These are phyloP conservation scores for Cerastoderma edule DNA, from an alignment of 2,888 invertebrate species.

Conservation along the genomic window DNA sequence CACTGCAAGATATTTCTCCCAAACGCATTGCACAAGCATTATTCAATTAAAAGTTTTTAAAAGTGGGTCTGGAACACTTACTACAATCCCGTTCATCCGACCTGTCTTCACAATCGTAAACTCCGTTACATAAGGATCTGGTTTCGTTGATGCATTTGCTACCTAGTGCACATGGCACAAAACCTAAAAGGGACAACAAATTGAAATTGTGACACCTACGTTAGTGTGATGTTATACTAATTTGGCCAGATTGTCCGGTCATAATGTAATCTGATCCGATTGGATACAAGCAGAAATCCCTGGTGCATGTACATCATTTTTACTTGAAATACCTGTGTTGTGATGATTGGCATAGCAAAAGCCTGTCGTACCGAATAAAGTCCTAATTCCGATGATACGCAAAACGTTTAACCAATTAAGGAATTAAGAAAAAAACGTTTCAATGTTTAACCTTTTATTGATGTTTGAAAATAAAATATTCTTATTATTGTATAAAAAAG, in stretches of 20 bases:
- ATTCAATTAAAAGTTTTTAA: no score
- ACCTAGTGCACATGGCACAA: conserved; percentile 14
- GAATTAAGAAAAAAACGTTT: no score
- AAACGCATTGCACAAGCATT: no score
- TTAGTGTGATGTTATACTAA: not conserved
- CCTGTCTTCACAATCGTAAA: conserved; percentile 15
- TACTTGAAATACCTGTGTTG: not conserved
- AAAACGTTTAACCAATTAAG: no score
- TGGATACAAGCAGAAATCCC: not conserved
- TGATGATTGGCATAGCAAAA: not conserved
- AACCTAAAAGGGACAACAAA: conserved; percentile 6
- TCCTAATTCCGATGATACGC: no score
- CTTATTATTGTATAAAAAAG: no score
- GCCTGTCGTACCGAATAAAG: no score
- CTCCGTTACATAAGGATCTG: not conserved
- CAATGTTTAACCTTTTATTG: no score
- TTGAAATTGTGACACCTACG: no score
- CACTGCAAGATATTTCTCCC: no score
- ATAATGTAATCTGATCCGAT: not conserved
- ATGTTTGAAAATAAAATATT: no score
- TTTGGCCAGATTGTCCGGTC: not conserved
- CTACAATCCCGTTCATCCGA: conserved; percentile 14
- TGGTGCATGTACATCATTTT: not conserved
- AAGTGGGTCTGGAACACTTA: no score
- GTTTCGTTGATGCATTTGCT: conserved; percentile 8